Base-by-base conservation (phyloP, 1,140 invertebrate species). In the Formica selysi region DNA sequence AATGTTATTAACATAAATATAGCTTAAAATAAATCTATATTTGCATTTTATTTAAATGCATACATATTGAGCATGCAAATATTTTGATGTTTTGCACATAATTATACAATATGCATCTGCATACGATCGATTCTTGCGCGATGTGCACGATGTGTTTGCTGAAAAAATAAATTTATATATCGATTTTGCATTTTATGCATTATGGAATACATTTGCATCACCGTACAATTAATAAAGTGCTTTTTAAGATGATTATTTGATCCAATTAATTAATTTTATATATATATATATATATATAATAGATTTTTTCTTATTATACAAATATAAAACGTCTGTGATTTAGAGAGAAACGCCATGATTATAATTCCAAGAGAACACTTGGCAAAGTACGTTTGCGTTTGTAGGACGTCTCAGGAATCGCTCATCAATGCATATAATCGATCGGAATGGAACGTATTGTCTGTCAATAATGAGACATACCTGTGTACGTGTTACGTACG, bases 401-500 rank as follows among this genome's bases (percentile, higher is more conserved):
- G 44, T 16, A 67, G 13, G 11, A 36, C 36, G 36, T 70, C 22
- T 41, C 16, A 32, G n/a, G 78, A 44, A 81, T 71, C 65, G 78
- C 26, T 81, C 78, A 71, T 81, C 65, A 41, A 59, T 10, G 36
- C 36, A 19, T 11, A 59, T 71, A 61, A 81, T 81, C 78, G 78
- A 81, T 81, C 78, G 65, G 38, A 36, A 6, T n/a, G 62, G 51
- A 67, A 54, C 62, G 61, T 65, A 78, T 85, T 78, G 36, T 85
- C 48, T 44, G 22, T 6, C 44, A 62, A 19, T 74, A 78, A 85
- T 44, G 70, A 67, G 62, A 85, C 48, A 19, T 67, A 57, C 32
- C 71, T 51, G 62, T 51, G 51, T 71, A 44, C 16, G 22, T 13
- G 36, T 64, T 76, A 54, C 7, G 38, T n/a, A 48, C 5, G 54